Evolutionary conservation across 2,888 invertebrate species (phyloP), one percentile per base, ranked within the genome.

Genomic region (Dorcus parallelipipedus): DNA sequence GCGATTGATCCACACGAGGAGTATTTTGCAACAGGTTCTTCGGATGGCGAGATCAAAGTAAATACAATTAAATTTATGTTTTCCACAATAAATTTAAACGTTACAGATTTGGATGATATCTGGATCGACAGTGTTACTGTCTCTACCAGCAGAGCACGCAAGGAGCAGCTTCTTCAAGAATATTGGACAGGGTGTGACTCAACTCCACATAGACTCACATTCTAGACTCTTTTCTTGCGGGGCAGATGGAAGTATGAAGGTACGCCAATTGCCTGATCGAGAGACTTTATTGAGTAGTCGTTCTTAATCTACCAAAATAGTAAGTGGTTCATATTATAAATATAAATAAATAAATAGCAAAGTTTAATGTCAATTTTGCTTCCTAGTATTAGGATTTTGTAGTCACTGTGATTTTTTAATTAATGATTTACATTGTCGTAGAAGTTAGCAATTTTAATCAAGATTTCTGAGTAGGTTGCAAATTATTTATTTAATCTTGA

Each of bases 181-280:
- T 78, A 95, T 96, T 73, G 95, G 96, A 38, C 95, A 95, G 79
- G 96, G 96, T 38, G 97, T 98, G 43, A 95, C 96, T 49, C 97
- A 99, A 80, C 83, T 99, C 67, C 90, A 93, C 74, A 89, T 98
- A 61, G 97, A 97, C 77, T 86, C 90, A 45, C 88, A 89, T 62
- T 90, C 90, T 26, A 88, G 97, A 49, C 82, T 99, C 69, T 98
- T 96, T 82, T 98, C 98, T 5, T 99, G 99, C 79, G 99, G 99
- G 55, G 96, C 97, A 50, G 99, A 99, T 82, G 97, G 97, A 70
- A 97, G 97, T 51, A 93, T 99, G 90, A 98, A 98, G 84, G 93
- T 97, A 67, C 86, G 97, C 65, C 91, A 93, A 76, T 81, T 97
- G 69, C 94, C 95, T 14, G 95, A 95, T 74, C 84, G 91, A 65